Base-by-base conservation (phyloP, 53 echinoderm and acorn worm species). In the Astropecten irregularis region DNA sequence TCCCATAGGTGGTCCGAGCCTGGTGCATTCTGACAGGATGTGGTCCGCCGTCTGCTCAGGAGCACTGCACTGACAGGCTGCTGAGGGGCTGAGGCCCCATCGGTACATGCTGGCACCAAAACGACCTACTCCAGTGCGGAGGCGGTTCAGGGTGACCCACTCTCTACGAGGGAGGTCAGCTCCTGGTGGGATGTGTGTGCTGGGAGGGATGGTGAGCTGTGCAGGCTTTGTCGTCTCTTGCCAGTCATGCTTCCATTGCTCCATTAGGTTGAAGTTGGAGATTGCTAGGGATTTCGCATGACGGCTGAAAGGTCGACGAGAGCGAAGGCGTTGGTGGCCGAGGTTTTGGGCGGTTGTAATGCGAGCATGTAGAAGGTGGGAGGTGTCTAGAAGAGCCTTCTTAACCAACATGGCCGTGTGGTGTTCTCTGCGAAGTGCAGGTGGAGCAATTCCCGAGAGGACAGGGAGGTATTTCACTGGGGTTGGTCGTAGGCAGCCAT, bases 301-400 rank as follows among this genome's bases (percentile, higher is more conserved):
- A 50, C 65, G 27, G 32, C 8, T 9, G 54, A 54, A 54, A n/a
- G 54, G 54, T 16, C 54, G 54, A n/a, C 54, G 54, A 11, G 76
- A 76, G 4, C 29, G 76, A n/a, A 76, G 58, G 54, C 76, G 39
- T 34, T 76, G 76, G 33, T 51, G 74, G 58, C 59, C 39, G 40
- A 77, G 77, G 19, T 58, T 29, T 7, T 59, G 58, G 22, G 77
- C 37, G 9, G 35, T 22, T 18, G 19, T 35, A 19, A 21, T 59
- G 2, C 36, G n/a, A 11, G 18, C 36, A 46, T 77, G 77, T 18
- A 60, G 14, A 25, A 40, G 59, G 2, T 59, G 79, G 27, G 36
- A 39, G 9, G 38, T 47, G 29, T 59, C 62, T 14, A 60, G 66
- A 27, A 66, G 49, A 50, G 51, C 37, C 36, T 66, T 66, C 40